Conservation (phyloP, 2,888 invertebrate species). For the Actias luna region DNA sequence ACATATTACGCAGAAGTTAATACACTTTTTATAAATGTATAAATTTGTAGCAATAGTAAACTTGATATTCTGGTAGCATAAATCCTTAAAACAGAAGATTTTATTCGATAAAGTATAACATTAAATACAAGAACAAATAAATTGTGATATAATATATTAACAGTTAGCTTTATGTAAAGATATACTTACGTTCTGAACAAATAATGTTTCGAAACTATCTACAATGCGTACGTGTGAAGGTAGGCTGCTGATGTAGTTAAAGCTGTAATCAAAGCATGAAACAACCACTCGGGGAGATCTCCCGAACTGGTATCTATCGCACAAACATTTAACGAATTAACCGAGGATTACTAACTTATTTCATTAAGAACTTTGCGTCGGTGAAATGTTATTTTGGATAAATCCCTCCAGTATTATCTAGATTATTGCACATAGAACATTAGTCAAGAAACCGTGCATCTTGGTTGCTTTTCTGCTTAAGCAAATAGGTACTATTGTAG, state of each 20-base stretch:
- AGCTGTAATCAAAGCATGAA: conserved; percentile 38
- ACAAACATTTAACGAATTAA: conserved; percentile 70
- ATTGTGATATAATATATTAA: background rate
- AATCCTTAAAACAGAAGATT: background rate
- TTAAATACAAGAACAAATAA: background rate
- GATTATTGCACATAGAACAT: conserved; percentile 45
- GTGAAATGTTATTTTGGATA: conserved; percentile 67
- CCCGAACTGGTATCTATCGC: conserved; percentile 55
- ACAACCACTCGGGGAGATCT: conserved; percentile 41
- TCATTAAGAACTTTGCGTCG: conserved; percentile 68
- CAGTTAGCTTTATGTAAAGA: background rate
- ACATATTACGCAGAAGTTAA: too few relatives aligned
- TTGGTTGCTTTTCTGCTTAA: conserved; percentile 2
- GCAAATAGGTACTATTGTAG: background rate
- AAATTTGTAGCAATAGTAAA: background rate
- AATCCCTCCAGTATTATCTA: conserved; percentile 63
- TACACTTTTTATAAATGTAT: background rate
- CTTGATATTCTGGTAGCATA: background rate
- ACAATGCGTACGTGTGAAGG: conserved; percentile 2
- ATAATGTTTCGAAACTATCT: conserved; percentile 2
- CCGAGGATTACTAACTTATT: conserved; percentile 72
- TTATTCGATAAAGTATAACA: background rate
- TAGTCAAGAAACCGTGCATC: conserved; percentile 1
- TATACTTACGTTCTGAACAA: background rate
- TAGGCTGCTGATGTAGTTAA: conserved; percentile 10